A percentile compares a stretch with the other conserved stretches of the same genome.
phyloP scores from a whole-genome alignment of 1,140 invertebrate species.

The Bilobella aurantiaca region DNA sequence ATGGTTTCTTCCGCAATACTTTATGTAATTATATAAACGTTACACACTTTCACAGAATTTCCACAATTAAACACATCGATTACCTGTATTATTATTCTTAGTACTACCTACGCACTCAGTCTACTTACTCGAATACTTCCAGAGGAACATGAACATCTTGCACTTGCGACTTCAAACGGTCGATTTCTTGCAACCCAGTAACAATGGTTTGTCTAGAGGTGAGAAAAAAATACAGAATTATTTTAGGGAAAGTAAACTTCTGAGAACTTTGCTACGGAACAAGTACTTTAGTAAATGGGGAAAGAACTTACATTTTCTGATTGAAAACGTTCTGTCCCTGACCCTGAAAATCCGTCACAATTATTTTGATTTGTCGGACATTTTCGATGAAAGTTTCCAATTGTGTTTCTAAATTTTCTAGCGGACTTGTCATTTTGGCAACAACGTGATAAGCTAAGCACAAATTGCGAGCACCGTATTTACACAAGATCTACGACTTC shows the following conservation, averaged over 20 bases:
- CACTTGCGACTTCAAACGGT: constrained; percentile 84
- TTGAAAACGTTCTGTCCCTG: constrained; percentile 94
- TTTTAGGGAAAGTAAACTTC: too few species aligned
- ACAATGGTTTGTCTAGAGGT: constrained; percentile 86
- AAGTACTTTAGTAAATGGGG: too few species aligned
- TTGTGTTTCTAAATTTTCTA: constrained; percentile 84
- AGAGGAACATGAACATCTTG: constrained; percentile 94
- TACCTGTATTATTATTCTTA: too few species aligned
- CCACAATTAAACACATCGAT: too few species aligned
- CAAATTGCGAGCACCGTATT: too few species aligned
- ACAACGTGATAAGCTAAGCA: too few species aligned
- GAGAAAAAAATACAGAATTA: too few species aligned
- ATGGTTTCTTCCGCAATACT: neutral
- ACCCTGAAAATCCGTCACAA: constrained; percentile 95
- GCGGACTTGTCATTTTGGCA: too few species aligned
- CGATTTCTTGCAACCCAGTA: constrained; percentile 85
- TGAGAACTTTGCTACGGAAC: neutral
- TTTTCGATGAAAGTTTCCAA: constrained; percentile 95
- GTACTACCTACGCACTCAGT: too few species aligned
- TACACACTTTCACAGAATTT: too few species aligned
- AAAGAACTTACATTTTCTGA: constrained; percentile 97
- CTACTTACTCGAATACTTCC: constrained; percentile 91
- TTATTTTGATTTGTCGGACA: constrained; percentile 91
- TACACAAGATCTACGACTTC: too few species aligned
- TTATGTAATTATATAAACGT: too few species aligned